These are phyloP conservation scores for Lontra canadensis DNA, from an alignment of 2,113 vertebrate genomes.

Conservation along the genomic window DNA sequence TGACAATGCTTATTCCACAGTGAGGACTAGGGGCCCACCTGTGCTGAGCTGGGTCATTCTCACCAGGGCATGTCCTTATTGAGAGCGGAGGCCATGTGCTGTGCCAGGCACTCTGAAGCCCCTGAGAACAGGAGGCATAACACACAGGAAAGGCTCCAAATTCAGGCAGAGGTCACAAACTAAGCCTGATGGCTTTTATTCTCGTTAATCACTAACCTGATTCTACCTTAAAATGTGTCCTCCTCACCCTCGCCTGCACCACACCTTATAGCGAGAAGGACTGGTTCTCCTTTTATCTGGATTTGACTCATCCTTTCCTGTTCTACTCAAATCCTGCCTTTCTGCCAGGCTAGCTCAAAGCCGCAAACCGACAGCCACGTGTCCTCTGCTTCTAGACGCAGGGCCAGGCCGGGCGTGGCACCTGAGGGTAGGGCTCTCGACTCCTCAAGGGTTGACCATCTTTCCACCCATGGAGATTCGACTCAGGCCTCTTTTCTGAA, in stretches of 20 bases:
- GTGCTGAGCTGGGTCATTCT: neutral
- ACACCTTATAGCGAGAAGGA: neutral
- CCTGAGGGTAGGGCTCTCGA: neutral
- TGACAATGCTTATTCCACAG: neutral
- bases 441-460: no score
- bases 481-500: neutral
- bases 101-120: neutral
- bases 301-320: neutral
- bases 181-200: neutral
- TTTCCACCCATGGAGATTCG: neutral
- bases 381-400: neutral
- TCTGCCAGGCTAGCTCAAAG: no score
- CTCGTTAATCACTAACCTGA: neutral
- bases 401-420: fast-evolving
- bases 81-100: neutral
- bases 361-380: no score
- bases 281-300: neutral
- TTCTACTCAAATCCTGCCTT: neutral
- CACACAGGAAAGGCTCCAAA: neutral
- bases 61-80: no score
- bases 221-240: neutral
- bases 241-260: neutral
- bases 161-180: neutral
- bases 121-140: neutral
- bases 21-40: neutral